These are phyloP conservation scores for Daktulosphaira vitifoliae DNA, from an alignment of 1,140 invertebrate species.

Conservation along the genomic window DNA sequence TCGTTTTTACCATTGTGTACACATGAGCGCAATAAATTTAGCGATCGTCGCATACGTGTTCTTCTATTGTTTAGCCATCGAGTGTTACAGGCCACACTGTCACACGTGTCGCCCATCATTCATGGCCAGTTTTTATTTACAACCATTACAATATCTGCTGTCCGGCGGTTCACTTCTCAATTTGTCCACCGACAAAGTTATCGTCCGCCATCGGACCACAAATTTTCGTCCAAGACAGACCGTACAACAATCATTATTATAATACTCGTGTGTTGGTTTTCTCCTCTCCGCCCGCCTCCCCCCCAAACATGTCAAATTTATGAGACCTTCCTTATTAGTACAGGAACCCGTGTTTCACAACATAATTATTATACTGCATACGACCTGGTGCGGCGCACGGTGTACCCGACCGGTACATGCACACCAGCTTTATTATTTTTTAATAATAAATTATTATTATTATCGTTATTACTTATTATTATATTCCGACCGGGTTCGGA, in stretches of 20 bases:
- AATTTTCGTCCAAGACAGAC: not conserved
- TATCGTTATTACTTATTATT: not conserved
- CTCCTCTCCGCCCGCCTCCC: no score
- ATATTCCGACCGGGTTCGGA: conserved; percentile 16
- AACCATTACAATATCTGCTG: no score
- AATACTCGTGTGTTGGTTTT: not conserved
- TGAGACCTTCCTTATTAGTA: conserved; percentile 31
- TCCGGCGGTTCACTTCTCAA: not conserved
- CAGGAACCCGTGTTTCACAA: conserved; percentile 26
- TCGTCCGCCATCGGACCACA: conserved; percentile 5
- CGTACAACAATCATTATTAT: not conserved
- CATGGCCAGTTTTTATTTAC: no score
- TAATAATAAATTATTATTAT: conserved; percentile 33
- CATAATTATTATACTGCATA: conserved; percentile 18
- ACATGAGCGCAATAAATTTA: no score
- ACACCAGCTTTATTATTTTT: conserved; percentile 25
- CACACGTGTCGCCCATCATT: no score
- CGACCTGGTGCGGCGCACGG: not conserved
- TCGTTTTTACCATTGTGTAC: no score
- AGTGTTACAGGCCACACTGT: no score
- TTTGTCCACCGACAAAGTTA: conserved; percentile 26
- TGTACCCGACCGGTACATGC: not conserved
- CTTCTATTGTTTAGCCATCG: no score
- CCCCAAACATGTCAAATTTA: conserved; percentile 21
- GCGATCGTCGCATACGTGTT: no score